Evolutionary conservation across 1,140 invertebrate species (phyloP), one percentile per base, ranked within the genome.

Genomic region (Drosophila parabipectinata): DNA sequence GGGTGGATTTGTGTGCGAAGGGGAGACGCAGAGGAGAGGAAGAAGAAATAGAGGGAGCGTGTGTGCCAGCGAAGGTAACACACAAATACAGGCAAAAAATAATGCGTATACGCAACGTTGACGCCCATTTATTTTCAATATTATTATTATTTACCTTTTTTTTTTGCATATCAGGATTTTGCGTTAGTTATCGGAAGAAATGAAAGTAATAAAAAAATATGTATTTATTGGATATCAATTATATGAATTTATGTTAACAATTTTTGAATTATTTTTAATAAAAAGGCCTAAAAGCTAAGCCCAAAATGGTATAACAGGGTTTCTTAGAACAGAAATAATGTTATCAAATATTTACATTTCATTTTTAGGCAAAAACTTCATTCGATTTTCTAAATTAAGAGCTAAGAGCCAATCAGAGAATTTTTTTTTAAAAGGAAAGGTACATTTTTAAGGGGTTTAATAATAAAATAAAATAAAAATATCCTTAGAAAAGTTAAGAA

Each of bases 71-170:
- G 52, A 72, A 61, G 69, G 69, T 39, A 73, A 52, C 37, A 34
- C 18, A 74, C 61, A 58, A 41, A 75, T 54, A 56, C 48, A 63
- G 44, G 54, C 28, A 57, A 34, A 58, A 12, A 50, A 68, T 50
- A 55, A 41, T 51, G 53, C 77, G 52, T 48, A 79, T 79, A 74
- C 71, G 77, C 77, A 69, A 32, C 58, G 78, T 72, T 56, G 54
- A 55, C 59, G 62, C 58, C 39, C 34, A 66, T 76, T 51, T 72
- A 21, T 51, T 50, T 41, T 41, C 14, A 6, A 3, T 18, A 28
- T 28, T 28, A 1, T 28, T 28, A 26, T 44, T 15, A 2, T 15
- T 4, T 9, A 1, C 15, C 15, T 14, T 15, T 44, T 15, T 41
- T 41, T 37, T 56, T 67, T 41, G 53, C 58, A 28, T 24, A 12